A percentile compares a stretch with the other conserved stretches of the same genome.
Evolutionary conservation across 2,113 vertebrate species (phyloP).

Genomic region (Anarhynchus alexandrinus): DNA sequence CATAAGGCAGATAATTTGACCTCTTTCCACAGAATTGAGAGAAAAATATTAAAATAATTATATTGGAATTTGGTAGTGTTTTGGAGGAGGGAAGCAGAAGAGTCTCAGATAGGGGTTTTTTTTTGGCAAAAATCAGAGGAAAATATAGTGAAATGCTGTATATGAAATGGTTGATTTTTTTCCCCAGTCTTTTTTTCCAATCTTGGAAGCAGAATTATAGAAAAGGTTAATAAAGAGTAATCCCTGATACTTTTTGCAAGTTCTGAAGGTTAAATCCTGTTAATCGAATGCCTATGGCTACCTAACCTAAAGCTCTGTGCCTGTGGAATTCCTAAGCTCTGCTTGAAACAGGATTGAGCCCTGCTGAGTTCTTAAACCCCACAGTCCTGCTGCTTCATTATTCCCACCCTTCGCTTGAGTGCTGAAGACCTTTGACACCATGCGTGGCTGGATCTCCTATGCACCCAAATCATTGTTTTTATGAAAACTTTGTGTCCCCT

Average conservation of each 20-base stretch:
- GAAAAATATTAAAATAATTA: not conserved
- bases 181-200: not conserved
- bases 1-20: not conserved
- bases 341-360: not conserved
- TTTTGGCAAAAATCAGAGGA: not conserved
- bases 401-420: not conserved
- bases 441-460: not conserved
- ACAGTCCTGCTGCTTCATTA: not conserved
- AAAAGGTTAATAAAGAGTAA: not conserved
- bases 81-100: not conserved
- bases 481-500: not conserved
- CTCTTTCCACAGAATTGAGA: not conserved
- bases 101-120: not conserved
- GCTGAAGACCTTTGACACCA: not conserved
- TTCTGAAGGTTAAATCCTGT: not conserved
- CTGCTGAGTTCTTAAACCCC: rapidly evolving
- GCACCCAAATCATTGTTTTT: not conserved
- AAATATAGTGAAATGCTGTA: not conserved
- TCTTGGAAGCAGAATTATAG: not conserved
- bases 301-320: not conserved
- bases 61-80: not conserved
- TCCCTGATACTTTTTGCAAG: not conserved
- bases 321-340: not conserved
- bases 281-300: not conserved
- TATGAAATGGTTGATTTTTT: rapidly evolving